A percentile compares a stretch with the other conserved stretches of the same genome.
These are phyloP conservation scores for Temnothorax ravouxi DNA, from an alignment of 2,888 invertebrate species.

Conservation along the genomic window DNA sequence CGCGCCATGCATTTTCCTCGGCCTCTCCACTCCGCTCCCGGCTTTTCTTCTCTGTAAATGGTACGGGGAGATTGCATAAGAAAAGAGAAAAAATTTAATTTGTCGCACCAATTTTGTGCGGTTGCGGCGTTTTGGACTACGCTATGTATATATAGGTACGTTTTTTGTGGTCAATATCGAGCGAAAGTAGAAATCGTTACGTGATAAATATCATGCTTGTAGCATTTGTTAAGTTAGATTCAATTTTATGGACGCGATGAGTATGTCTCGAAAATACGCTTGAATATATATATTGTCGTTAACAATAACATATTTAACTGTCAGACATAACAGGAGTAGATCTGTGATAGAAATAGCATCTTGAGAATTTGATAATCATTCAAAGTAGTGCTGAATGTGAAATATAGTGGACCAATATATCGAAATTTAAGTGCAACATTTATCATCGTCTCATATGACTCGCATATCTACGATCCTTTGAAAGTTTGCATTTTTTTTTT, in stretches of 20 bases:
- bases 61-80: background rate
- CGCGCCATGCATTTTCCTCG: conserved; percentile 30
- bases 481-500: conserved; percentile 38
- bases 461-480: conserved; percentile 11
- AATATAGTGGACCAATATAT: conserved; percentile 11
- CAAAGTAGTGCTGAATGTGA: background rate
- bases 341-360: background rate
- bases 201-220: background rate
- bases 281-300: background rate
- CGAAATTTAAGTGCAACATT: conserved; percentile 35
- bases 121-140: background rate
- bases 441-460: conserved; percentile 45
- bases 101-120: conserved; percentile 23
- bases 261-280: background rate
- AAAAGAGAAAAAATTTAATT: conserved; percentile 32
- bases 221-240: background rate
- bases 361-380: conserved; percentile 27
- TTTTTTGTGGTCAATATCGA: background rate
- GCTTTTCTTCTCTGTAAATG: conserved; percentile 8
- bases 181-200: background rate
- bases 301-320: conserved; percentile 5
- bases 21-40: background rate
- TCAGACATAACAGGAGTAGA: background rate
- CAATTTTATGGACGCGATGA: background rate
- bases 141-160: background rate